Evolutionary conservation across 37 sponge, comb jelly and placozoan species (phyloP), one percentile per base, ranked within the genome.

Genomic region (Hexactinellida sp.): DNA sequence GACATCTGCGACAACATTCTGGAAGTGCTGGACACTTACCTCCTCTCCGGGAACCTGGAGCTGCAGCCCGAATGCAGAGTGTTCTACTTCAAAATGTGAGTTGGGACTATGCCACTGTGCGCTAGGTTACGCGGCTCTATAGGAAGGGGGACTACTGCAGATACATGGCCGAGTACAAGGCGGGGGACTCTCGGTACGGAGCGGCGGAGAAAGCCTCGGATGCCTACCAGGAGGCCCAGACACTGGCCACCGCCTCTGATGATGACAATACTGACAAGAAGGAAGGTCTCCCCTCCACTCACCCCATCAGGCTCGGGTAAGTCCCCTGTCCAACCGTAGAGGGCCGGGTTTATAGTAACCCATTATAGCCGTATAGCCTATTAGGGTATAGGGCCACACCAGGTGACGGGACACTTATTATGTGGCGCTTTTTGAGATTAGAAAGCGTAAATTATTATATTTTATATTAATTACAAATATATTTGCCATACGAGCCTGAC

Each of bases 101-200:
- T 85, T 21, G 7, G 28, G 54, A 9, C 9, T 82, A n/a, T 47
- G 16, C 9, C 9, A 47, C 52, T 34, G n/a, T 85, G 10, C 52
- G 85, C 5, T 51, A 85, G 36, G 1, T 52, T 28, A 63, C 82
- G 63, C 54, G 13, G 38, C 16, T 25, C 1, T 35, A 24, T 39
- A 90, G 90, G 95, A 93, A 94, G 91, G 98, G 95, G 34, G 98
- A 97, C 84, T 97, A 97, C 55, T 90, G 89, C 63, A 90, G 98
- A 5, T 97, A 97, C 83, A 36, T 94, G 36, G 91, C 95, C 30
- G 98, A 97, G 84, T 97, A 92, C 39, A 54, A 54, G 5, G 47
- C 38, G 0, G 85, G 41, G 0, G 84, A 91, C 24, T 84, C 51
- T 1, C 38, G 90, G 37, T 87, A 90, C 24, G 55, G 82, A 1